These are phyloP conservation scores for Nemurella pictetii DNA, from an alignment of 2,888 invertebrate genomes.

Conservation along the genomic window DNA sequence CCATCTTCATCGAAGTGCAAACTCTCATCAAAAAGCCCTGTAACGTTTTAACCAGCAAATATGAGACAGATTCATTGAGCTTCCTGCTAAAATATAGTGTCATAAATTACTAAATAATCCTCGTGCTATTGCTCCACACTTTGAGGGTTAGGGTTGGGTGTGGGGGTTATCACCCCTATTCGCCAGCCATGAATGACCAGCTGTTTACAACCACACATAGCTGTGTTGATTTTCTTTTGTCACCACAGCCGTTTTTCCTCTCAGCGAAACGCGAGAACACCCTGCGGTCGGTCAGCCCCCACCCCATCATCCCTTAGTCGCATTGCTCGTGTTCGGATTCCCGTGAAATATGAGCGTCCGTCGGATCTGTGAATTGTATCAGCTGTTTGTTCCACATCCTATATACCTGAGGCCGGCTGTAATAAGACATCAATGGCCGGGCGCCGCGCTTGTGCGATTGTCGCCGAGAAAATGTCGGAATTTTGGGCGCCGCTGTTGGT, in stretches of 20 bases:
- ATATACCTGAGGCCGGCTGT: neutral
- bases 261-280: neutral
- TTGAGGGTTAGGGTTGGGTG: too few relatives aligned
- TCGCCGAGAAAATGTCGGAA: neutral
- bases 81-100: too few relatives aligned
- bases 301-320: neutral
- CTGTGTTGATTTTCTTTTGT: neutral
- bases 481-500: neutral
- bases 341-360: neutral
- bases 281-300: neutral
- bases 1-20: too few relatives aligned
- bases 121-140: too few relatives aligned
- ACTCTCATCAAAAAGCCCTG: too few relatives aligned
- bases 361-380: neutral
- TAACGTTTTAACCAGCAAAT: too few relatives aligned
- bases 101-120: too few relatives aligned
- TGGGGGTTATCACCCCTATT: neutral
- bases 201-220: neutral
- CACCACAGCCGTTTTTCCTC: neutral
- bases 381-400: neutral
- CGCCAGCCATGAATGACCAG: neutral
- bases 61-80: too few relatives aligned
- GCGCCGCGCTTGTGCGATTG: neutral
- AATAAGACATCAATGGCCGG: neutral
- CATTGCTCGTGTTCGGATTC: neutral